A percentile compares a stretch with the other conserved stretches of the same genome.
Conservation (phyloP, 1,140 invertebrate species). For the Brachionus angularis region DNA sequence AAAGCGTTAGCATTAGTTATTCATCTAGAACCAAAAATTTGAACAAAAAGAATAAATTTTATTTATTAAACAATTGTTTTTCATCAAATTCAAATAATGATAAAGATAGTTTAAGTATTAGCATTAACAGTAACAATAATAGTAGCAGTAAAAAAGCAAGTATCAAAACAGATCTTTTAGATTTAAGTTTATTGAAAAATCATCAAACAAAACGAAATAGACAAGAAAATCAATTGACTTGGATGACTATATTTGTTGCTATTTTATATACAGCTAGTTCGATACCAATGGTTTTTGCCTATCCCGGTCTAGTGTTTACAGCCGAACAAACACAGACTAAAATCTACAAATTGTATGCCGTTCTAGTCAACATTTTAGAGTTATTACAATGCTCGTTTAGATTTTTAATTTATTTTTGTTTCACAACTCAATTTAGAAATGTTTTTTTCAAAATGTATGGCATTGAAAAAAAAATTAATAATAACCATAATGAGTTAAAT, state of each 20-base stretch:
- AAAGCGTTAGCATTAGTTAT: slow-evolving; percentile 10
- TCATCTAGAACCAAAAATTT: neutral
- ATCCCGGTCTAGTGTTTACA: slow-evolving; percentile 36
- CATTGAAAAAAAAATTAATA: neutral
- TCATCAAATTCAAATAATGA: too few species aligned
- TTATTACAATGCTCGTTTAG: slow-evolving; percentile 33
- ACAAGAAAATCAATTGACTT: slow-evolving; percentile 39
- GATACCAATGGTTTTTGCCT: slow-evolving; percentile 44
- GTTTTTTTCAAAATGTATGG: slow-evolving; percentile 27
- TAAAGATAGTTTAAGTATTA: too few species aligned
- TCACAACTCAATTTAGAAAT: slow-evolving; percentile 41
- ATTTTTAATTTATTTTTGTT: slow-evolving; percentile 42
- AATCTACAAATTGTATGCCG: slow-evolving; percentile 38
- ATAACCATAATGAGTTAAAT: neutral
- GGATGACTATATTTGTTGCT: slow-evolving; percentile 43
- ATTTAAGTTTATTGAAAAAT: slow-evolving; percentile 13
- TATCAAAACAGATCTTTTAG: too few species aligned
- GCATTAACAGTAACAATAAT: too few species aligned
- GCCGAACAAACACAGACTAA: slow-evolving; percentile 35
- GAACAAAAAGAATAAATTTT: neutral
- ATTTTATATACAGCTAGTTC: slow-evolving; percentile 32
- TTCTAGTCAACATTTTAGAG: slow-evolving; percentile 32
- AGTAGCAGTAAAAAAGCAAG: too few species aligned
- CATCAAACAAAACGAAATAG: slow-evolving; percentile 2
- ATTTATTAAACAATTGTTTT: too few species aligned